Percentiles rank a stretch among this genome's conserved stretches.
Evolutionary conservation across 2,888 invertebrate genomes (phyloP).

Genomic region (Pseudolycoriella hygida): DNA sequence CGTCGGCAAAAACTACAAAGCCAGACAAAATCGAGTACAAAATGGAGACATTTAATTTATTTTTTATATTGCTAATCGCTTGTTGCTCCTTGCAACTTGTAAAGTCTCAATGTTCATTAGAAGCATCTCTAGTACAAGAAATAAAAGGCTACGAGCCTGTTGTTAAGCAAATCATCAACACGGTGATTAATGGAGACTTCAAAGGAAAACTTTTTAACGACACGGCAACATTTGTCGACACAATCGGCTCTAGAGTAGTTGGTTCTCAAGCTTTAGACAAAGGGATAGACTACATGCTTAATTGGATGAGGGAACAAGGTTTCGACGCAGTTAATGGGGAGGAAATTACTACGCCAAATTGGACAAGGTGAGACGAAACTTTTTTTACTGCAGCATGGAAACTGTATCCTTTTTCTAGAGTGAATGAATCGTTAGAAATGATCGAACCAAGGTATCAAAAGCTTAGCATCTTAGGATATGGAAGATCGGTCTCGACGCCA

Average conservation of each 20-base stretch:
- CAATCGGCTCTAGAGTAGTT: slow-evolving; percentile 43
- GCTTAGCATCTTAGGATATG: slow-evolving; percentile 50
- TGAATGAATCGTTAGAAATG: slow-evolving; percentile 40
- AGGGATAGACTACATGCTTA: slow-evolving; percentile 47
- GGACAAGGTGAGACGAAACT: slow-evolving; percentile 38
- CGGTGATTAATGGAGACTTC: too few species aligned
- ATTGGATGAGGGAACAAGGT: slow-evolving; percentile 24
- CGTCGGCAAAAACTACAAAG: too few species aligned
- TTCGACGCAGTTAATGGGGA: slow-evolving; percentile 57
- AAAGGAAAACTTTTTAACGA: slow-evolving; percentile 11
- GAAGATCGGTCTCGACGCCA: slow-evolving; percentile 50
- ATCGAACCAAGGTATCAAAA: slow-evolving; percentile 42
- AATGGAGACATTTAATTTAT: too few species aligned
- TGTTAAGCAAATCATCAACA: too few species aligned
- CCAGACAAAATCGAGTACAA: too few species aligned
- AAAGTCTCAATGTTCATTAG: too few species aligned
- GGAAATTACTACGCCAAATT: slow-evolving; percentile 36
- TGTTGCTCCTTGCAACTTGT: too few species aligned
- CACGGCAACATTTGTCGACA: slow-evolving; percentile 33
- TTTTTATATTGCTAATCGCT: too few species aligned
- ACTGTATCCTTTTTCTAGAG: too few species aligned
- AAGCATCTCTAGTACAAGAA: too few species aligned
- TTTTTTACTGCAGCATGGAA: too few species aligned
- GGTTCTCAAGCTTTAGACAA: slow-evolving; percentile 44
- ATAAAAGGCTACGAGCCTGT: too few species aligned